Evolutionary conservation across 1,140 invertebrate genomes (phyloP).

Genomic region (Uloborus diversus): DNA sequence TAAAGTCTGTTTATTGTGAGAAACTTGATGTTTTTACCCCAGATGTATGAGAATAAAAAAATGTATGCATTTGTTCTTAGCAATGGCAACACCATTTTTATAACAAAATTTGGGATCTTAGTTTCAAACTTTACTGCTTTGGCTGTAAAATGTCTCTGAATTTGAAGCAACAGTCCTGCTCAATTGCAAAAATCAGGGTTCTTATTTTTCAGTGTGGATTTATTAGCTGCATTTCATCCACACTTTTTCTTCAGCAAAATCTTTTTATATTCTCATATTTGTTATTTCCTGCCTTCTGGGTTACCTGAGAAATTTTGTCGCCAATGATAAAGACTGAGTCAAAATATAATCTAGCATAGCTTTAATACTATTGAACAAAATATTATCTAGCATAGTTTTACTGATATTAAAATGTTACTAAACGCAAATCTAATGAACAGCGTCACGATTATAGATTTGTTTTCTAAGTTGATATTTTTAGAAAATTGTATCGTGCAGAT

Average conservation of each 20-base stretch:
- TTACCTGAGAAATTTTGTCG: too few species aligned
- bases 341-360: too few species aligned
- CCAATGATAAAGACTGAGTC: too few species aligned
- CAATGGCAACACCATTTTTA: slow-evolving; percentile 11
- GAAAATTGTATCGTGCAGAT: too few species aligned
- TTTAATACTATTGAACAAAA: too few species aligned
- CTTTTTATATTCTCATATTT: too few species aligned
- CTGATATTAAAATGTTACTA: too few species aligned
- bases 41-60: slow-evolving; percentile 36
- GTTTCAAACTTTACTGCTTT: slow-evolving; percentile 16
- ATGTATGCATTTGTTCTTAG: slow-evolving; percentile 5
- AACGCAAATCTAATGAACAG: too few species aligned
- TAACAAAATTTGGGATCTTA: slow-evolving; percentile 9
- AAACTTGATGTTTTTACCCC: slow-evolving; percentile 32
- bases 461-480: too few species aligned
- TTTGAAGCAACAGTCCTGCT: slow-evolving; percentile 23
- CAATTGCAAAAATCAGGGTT: slow-evolving; percentile 32
- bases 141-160: slow-evolving; percentile 18
- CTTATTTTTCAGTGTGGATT: slow-evolving; percentile 24
- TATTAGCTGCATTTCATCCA: neutral
- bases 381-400: too few species aligned
- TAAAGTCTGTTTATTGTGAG: slow-evolving; percentile 9
- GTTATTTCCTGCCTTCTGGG: slow-evolving; percentile 11
- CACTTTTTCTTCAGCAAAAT: neutral
- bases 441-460: too few species aligned